Percentiles rank a stretch among this genome's conserved stretches.
phyloP scores from a whole-genome alignment of 2,797 vertebrate species.

The Knipowitschia caucasica region DNA sequence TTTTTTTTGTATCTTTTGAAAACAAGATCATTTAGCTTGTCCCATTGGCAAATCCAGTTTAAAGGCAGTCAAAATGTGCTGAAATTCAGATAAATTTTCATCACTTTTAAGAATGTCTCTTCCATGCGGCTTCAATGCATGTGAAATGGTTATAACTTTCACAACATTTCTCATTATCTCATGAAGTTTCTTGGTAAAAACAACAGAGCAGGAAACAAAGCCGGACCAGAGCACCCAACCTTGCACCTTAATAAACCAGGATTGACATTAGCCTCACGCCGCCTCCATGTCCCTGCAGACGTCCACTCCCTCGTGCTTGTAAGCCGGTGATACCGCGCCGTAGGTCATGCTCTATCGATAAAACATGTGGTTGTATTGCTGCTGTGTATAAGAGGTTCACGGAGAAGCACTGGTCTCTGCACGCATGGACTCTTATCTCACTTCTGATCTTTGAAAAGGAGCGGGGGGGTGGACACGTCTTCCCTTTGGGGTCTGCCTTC shows the following conservation, averaged over 20 bases:
- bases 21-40: no score
- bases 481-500: conserved; percentile 55
- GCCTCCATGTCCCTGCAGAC: neutral
- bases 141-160: no score
- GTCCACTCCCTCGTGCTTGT: neutral
- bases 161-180: no score
- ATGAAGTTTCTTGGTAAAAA: no score
- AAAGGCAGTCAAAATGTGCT: no score
- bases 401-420: conserved; percentile 54
- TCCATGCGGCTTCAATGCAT: no score
- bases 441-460: conserved; percentile 58
- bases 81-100: no score
- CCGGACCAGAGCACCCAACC: neutral
- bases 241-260: neutral
- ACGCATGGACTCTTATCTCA: conserved; percentile 55
- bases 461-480: conserved; percentile 54
- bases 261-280: neutral
- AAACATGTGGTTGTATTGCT: conserved; percentile 41
- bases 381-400: conserved; percentile 61
- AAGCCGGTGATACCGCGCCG: conserved; percentile 19
- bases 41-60: no score
- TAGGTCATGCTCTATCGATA: conserved; percentile 44
- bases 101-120: no score
- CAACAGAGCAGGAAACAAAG: no score
- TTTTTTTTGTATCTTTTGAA: no score